These are phyloP conservation scores for Ictidomys tridecemlineatus DNA, from an alignment of 2,113 vertebrate species.

Conservation along the genomic window DNA sequence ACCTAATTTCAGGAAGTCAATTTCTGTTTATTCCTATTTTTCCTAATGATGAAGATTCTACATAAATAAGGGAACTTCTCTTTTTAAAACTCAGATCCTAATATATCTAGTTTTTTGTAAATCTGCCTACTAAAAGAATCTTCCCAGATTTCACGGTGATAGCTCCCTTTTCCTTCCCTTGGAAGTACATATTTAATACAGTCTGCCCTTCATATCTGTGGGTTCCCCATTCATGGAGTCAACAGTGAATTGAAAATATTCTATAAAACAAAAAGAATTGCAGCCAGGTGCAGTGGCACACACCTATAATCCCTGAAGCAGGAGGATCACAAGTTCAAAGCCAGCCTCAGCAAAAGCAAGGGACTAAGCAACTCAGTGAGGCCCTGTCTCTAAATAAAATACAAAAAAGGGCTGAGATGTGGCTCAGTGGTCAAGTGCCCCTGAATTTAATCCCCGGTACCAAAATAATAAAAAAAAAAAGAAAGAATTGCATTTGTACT, in stretches of 20 bases:
- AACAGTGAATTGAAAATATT: background rate
- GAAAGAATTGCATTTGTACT: background rate
- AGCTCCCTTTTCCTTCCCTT: slow-evolving; percentile 25
- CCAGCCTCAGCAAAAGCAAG: too few species aligned
- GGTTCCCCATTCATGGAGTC: background rate
- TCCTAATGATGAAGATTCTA: slow-evolving; percentile 21
- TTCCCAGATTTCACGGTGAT: slow-evolving; percentile 32
- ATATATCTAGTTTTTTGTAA: background rate
- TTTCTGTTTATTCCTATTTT: slow-evolving; percentile 38
- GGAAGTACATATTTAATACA: slow-evolving; percentile 10
- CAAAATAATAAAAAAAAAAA: background rate
- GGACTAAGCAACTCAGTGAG: too few species aligned
- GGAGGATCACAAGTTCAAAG: too few species aligned
- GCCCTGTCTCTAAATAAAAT: too few species aligned
- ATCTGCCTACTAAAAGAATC: background rate
- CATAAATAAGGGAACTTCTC: background rate
- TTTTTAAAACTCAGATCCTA: slow-evolving; percentile 28
- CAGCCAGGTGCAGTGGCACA: too few species aligned
- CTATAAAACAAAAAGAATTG: background rate
- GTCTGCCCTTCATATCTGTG: background rate
- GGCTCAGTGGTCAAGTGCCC: too few species aligned
- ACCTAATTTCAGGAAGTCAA: slow-evolving; percentile 29
- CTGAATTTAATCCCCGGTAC: too few species aligned
- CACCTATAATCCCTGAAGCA: too few species aligned
- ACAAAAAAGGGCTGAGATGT: too few species aligned